Evolutionary conservation across 2,113 vertebrate species (phyloP).

Genomic region (Myotis yumanensis): DNA sequence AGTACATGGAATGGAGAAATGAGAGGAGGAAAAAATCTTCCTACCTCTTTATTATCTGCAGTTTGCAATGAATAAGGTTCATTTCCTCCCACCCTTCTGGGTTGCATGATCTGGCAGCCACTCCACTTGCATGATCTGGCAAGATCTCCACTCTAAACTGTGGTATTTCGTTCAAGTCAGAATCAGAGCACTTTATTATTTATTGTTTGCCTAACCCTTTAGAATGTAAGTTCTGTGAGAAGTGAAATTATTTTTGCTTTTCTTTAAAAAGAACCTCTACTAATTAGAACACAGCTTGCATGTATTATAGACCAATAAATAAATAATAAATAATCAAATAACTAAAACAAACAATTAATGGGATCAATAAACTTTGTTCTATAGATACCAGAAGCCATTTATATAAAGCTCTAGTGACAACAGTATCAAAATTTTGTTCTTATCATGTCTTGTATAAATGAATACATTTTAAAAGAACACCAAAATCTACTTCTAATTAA

Average conservation of each 20-base stretch:
- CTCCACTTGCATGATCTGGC: no score
- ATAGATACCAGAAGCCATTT: background rate
- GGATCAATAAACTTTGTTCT: background rate
- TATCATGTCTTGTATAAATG: background rate
- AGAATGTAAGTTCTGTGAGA: background rate
- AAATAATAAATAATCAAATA: background rate
- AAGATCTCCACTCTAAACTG: background rate
- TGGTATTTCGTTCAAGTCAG: background rate
- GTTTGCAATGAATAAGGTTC: background rate
- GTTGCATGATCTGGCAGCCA: background rate
- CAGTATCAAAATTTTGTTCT: background rate
- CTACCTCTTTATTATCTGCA: background rate
- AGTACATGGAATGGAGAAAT: background rate
- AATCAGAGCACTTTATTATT: background rate
- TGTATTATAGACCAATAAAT: background rate
- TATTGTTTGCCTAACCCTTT: background rate
- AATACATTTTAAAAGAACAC: background rate
- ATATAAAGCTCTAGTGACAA: background rate
- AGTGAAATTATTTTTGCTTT: background rate
- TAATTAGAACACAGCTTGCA: background rate
- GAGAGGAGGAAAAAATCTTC: background rate
- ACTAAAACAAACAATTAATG: background rate
- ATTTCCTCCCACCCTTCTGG: background rate
- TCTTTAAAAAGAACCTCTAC: background rate
- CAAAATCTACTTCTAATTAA: conserved; percentile 32